phyloP scores from a whole-genome alignment of 1,140 invertebrate species.

The Teleopsis dalmanni region DNA sequence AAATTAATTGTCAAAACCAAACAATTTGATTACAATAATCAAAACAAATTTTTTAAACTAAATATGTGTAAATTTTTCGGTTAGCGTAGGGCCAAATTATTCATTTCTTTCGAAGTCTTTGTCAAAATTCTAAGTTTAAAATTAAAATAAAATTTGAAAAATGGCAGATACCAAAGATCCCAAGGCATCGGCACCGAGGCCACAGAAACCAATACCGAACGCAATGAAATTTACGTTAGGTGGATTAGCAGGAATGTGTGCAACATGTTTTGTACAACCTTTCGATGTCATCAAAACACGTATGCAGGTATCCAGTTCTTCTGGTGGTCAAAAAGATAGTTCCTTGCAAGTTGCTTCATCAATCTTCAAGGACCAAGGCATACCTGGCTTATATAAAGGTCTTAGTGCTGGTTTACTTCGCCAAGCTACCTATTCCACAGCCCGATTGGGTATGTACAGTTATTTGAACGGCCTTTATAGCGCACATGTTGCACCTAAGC shows the following conservation, averaged over 20 bases:
- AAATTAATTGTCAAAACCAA: too few species aligned
- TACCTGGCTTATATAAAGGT: constrained; percentile 81
- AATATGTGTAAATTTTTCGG: too few species aligned
- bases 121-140: too few species aligned
- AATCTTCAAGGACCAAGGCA: constrained; percentile 82
- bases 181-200: not conserved
- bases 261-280: constrained; percentile 93
- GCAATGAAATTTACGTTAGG: constrained; percentile 57
- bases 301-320: constrained; percentile 86
- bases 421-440: constrained; percentile 97
- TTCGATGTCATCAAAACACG: constrained; percentile 96
- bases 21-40: too few species aligned
- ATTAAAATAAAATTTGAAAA: too few species aligned
- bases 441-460: constrained; percentile 89
- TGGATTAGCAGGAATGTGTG: constrained; percentile 76
- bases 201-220: constrained; percentile 48
- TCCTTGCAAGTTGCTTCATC: constrained; percentile 61
- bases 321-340: constrained; percentile 65
- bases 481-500: constrained; percentile 16
- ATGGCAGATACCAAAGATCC: too few species aligned
- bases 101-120: too few species aligned
- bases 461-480: constrained; percentile 79
- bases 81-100: too few species aligned
- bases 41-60: too few species aligned
- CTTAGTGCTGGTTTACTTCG: constrained; percentile 78